These are phyloP conservation scores for Dynastes tityus DNA, from an alignment of 2,888 invertebrate genomes.

Conservation along the genomic window DNA sequence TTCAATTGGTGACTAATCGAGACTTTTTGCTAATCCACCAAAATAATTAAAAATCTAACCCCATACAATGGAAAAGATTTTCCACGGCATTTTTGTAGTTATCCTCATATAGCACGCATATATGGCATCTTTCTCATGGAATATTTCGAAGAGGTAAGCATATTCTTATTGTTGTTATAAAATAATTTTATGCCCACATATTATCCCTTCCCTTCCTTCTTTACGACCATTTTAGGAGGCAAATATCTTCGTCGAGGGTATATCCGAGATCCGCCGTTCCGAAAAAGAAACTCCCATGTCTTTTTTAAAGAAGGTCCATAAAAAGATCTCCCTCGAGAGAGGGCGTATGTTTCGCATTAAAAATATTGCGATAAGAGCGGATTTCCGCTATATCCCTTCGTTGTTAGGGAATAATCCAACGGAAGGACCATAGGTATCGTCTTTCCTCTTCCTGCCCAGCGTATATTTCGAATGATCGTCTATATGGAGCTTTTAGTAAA, in stretches of 20 bases:
- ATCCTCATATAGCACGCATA: too few species aligned
- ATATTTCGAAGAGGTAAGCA: too few species aligned
- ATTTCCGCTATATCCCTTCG: constrained; percentile 13
- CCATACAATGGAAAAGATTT: too few species aligned
- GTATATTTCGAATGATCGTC: too few species aligned
- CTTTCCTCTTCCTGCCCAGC: not conserved
- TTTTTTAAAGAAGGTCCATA: constrained; percentile 24
- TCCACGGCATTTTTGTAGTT: too few species aligned
- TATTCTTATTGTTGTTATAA: constrained; percentile 24
- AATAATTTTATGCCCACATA: constrained; percentile 35
- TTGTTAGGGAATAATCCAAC: constrained; percentile 27
- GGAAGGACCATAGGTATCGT: not conserved
- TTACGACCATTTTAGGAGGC: constrained; percentile 7
- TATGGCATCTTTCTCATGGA: too few species aligned
- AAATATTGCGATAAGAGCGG: constrained; percentile 26
- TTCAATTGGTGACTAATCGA: too few species aligned
- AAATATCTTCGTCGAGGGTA: constrained; percentile 1
- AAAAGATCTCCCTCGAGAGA: constrained; percentile 14
- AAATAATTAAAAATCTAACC: too few species aligned
- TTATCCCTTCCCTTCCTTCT: not conserved
- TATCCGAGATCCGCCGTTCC: not conserved
- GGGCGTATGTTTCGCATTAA: constrained; percentile 28
- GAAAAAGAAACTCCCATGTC: constrained; percentile 16
- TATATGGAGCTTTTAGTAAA: too few species aligned
- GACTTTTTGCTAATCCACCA: too few species aligned